A percentile compares a stretch with the other conserved stretches of the same genome.
Evolutionary conservation across 2,113 vertebrate species (phyloP).

Genomic region (Corvus cornix): DNA sequence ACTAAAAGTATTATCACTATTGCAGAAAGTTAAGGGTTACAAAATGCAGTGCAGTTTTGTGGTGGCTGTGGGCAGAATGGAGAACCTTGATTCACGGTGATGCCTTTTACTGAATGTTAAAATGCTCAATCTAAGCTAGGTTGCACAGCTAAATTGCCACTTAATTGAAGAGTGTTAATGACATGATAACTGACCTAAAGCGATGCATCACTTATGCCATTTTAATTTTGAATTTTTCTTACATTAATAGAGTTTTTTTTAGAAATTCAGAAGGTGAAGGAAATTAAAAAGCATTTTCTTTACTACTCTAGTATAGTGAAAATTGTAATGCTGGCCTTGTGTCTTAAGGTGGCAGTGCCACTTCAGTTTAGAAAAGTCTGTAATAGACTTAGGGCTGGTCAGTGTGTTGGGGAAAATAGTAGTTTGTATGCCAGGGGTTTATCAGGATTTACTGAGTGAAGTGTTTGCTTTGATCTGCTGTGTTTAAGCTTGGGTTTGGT

Average conservation of each 20-base stretch:
- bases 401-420: neutral
- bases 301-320: neutral
- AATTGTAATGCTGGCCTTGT: constrained; percentile 20
- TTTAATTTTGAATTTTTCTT: neutral
- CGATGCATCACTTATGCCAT: neutral
- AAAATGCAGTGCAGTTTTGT: neutral
- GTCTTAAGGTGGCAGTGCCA: constrained; percentile 56
- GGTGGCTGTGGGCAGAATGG: neutral
- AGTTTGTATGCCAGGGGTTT: neutral
- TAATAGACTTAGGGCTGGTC: neutral
- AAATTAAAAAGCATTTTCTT: neutral
- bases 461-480: neutral
- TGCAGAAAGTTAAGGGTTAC: neutral
- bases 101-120: neutral
- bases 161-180: neutral
- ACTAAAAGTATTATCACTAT: neutral
- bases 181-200: neutral
- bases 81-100: neutral
- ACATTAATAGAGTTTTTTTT: neutral
- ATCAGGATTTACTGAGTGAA: neutral
- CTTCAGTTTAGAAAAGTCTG: constrained; percentile 6
- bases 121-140: neutral
- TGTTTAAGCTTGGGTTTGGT: neutral
- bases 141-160: neutral
- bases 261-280: neutral